These are phyloP conservation scores for Actinernus sp. DNA, from an alignment of 92 coral and sea anemone species.

Conservation along the genomic window DNA sequence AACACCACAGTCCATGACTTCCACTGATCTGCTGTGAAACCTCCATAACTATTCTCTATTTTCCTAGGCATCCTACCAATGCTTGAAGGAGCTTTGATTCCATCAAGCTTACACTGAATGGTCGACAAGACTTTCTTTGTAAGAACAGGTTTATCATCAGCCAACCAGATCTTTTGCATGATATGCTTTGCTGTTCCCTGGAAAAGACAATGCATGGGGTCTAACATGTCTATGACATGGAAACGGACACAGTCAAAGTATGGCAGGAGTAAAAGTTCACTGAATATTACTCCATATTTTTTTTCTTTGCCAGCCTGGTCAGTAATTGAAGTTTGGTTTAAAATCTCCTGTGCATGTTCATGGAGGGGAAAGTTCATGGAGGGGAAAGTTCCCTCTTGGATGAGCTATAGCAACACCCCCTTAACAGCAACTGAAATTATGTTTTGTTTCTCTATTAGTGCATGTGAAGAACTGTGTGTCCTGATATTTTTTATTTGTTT, in stretches of 20 bases:
- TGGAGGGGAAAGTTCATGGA: no score
- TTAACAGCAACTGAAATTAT: no score
- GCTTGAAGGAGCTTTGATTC: slow-evolving; percentile 54
- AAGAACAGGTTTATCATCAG: slow-evolving; percentile 14
- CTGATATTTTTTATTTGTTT: no score
- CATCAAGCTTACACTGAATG: slow-evolving; percentile 64
- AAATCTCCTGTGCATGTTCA: slow-evolving; percentile 30
- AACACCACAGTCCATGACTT: slow-evolving; percentile 50
- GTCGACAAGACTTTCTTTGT: slow-evolving; percentile 25
- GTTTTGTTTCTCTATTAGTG: no score
- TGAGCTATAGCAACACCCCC: no score
- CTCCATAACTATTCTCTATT: slow-evolving; percentile 65
- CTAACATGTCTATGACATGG: slow-evolving; percentile 61
- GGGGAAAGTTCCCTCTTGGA: no score
- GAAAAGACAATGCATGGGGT: slow-evolving; percentile 77
- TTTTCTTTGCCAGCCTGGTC: slow-evolving; percentile 28
- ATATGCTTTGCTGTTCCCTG: slow-evolving; percentile 74
- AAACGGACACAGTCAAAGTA: slow-evolving; percentile 76
- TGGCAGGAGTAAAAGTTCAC: slow-evolving; percentile 45
- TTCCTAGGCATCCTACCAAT: slow-evolving; percentile 79
- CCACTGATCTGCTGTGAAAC: slow-evolving; percentile 86
- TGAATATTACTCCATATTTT: slow-evolving; percentile 44
- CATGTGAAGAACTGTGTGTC: no score
- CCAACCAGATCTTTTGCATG: slow-evolving; percentile 74
- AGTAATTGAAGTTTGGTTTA: slow-evolving; percentile 36